Evolutionary conservation across 1,140 invertebrate genomes (phyloP), one percentile per base, ranked within the genome.

Genomic region (Paracyclopina nana): DNA sequence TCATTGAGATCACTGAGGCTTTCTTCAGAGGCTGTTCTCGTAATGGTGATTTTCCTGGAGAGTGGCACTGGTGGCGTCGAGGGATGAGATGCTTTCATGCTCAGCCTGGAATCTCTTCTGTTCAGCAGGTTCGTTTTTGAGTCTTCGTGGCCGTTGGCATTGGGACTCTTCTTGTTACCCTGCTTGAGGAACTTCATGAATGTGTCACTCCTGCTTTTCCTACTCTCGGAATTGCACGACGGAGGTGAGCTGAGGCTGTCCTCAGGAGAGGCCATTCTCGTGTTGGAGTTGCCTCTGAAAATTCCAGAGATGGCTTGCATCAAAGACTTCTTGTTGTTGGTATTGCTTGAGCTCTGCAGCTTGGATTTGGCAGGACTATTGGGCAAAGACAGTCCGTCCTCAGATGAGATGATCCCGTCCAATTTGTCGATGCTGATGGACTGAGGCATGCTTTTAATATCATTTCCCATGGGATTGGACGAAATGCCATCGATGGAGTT

Each of bases 281-380:
- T 16, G 45, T 22, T 26, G 20, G 45, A 48, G 11, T 2, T 14
- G 20, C 20, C 16, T 20, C 42, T 12, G 30, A 48, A 48, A 5
- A 48, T 16, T 12, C 45, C 45, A 9, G 45, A 48, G 18, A 48
- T 48, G 25, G 20, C 30, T 28, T 48, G 27, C 45, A 48, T 48
- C 4, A 48, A 30, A 12, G 25, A 28, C 28, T 48, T 48, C 25
- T 48, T 48, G 20, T 45, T 45, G 20, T 45, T 27, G 14, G n/a
- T 20, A 38, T 20, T 38, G 20, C 20, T 38, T n/a, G n/a, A 16
- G 20, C 34, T 38, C 5, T 20, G 14, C n/a, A n/a, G 14, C 4
- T 20, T 20, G 4, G 4, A 4, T 9, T 38, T 38, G 34, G 34
- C 14, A 38, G 43, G 43, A 31, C 14, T 18, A 9, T 9, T 11